phyloP scores from a whole-genome alignment of 2,888 invertebrate species.

The Agonopterix subpropinquella region DNA sequence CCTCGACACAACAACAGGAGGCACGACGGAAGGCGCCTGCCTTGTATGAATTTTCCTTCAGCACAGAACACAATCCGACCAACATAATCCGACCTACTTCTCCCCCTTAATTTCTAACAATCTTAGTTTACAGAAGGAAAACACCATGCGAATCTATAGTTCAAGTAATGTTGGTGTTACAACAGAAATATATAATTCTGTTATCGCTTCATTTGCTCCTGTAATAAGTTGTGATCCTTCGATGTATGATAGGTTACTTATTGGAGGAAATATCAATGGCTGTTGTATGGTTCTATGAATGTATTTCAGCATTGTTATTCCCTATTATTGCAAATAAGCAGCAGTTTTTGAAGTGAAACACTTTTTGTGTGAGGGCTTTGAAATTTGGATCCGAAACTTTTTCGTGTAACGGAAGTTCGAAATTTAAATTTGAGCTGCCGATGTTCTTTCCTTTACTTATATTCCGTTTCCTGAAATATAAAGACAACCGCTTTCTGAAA shows the following conservation, averaged over 20 bases:
- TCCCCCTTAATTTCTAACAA: slow-evolving; percentile 14
- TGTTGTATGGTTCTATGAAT: slow-evolving; percentile 7
- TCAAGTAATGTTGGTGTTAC: slow-evolving; percentile 26
- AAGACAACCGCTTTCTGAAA: no score
- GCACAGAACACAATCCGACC: slow-evolving; percentile 20
- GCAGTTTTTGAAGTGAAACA: no score
- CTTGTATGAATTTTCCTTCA: slow-evolving; percentile 52
- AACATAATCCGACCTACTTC: slow-evolving; percentile 24
- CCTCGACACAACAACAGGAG: slow-evolving; percentile 45
- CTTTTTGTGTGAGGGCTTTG: no score
- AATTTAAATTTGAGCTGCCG: no score
- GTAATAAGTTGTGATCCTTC: slow-evolving; percentile 52
- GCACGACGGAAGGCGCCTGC: slow-evolving; percentile 43
- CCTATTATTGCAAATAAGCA: no score
- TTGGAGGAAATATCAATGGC: slow-evolving; percentile 33
- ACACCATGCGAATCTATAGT: slow-evolving; percentile 17
- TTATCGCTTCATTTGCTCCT: slow-evolving; percentile 52
- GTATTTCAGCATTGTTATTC: neutral
- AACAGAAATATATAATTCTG: slow-evolving; percentile 38
- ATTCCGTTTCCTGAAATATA: no score
- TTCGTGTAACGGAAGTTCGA: no score
- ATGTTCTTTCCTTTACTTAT: no score
- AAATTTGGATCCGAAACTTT: no score
- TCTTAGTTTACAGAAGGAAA: slow-evolving; percentile 12
- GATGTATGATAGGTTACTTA: slow-evolving; percentile 45